A percentile compares a stretch with the other conserved stretches of the same genome.
Evolutionary conservation across 2,888 invertebrate species (phyloP).

Genomic region (Ectemnius lituratus): DNA sequence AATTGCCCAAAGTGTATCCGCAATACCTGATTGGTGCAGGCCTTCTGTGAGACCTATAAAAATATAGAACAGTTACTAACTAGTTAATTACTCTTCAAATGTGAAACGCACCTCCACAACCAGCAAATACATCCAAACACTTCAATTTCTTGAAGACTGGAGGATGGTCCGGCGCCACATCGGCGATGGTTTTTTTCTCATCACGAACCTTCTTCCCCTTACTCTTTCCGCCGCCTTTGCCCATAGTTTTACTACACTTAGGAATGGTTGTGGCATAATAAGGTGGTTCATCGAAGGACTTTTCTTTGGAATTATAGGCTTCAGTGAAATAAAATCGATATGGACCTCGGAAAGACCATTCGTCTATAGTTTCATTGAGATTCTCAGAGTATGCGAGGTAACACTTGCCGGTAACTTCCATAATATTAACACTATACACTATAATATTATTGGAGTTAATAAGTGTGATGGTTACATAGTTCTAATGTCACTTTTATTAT

Average conservation of each 20-base stretch:
- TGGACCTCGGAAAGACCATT: constrained; percentile 84
- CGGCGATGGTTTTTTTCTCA: constrained; percentile 62
- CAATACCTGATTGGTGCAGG: constrained; percentile 84
- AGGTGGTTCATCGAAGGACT: constrained; percentile 83
- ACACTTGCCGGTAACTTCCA: constrained; percentile 85
- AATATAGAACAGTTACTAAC: constrained; percentile 6
- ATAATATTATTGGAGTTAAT: constrained; percentile 47
- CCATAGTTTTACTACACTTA: constrained; percentile 79
- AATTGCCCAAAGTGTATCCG: constrained; percentile 88
- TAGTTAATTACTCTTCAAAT: constrained; percentile 7
- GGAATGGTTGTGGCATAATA: constrained; percentile 81
- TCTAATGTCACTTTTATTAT: neutral
- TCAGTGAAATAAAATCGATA: constrained; percentile 87
- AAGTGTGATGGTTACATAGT: neutral
- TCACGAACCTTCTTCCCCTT: constrained; percentile 76
- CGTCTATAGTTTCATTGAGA: constrained; percentile 78
- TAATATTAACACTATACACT: constrained; percentile 80
- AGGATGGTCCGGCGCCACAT: constrained; percentile 71
- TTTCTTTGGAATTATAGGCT: constrained; percentile 81
- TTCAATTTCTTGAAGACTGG: constrained; percentile 80
- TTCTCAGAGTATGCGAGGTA: constrained; percentile 83
- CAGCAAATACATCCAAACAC: constrained; percentile 90
- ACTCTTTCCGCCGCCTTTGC: constrained; percentile 84
- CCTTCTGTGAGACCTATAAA: constrained; percentile 85
- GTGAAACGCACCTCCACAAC: constrained; percentile 84